A percentile compares a stretch with the other conserved stretches of the same genome.
phyloP scores from a whole-genome alignment of 2,888 invertebrate genomes.

The Nomada ruficornis region DNA sequence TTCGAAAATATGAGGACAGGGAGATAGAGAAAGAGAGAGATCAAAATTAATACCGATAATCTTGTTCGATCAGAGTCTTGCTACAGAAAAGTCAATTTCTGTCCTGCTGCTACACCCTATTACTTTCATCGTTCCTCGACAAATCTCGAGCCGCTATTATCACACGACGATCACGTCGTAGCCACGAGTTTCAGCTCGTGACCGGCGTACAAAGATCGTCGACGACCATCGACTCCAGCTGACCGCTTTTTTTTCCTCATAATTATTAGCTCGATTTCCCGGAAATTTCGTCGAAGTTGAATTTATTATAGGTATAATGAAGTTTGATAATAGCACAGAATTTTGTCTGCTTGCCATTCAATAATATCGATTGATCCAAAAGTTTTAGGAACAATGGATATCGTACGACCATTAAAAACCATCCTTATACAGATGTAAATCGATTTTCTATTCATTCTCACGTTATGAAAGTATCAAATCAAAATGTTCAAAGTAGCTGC shows the following conservation, averaged over 20 bases:
- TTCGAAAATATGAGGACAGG: neutral
- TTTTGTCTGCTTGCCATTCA: no score
- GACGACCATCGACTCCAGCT: neutral
- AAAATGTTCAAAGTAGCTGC: no score
- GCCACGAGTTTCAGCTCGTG: constrained; percentile 23
- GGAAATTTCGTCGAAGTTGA: neutral
- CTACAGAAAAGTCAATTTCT: constrained; percentile 6
- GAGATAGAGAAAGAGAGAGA: no score
- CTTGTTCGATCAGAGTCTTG: neutral
- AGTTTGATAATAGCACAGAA: no score
- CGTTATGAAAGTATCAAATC: no score
- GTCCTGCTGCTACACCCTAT: neutral
- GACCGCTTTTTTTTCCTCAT: neutral
- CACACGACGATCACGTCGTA: constrained; percentile 32
- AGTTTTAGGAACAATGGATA: no score
- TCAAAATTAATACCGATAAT: neutral
- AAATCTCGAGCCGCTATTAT: constrained; percentile 20
- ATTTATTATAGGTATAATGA: neutral
- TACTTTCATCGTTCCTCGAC: constrained; percentile 14
- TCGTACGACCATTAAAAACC: no score
- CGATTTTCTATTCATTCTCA: no score
- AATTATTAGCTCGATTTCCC: neutral
- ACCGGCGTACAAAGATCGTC: constrained; percentile 2
- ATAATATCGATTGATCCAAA: no score
- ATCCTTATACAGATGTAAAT: no score